Base-by-base conservation (phyloP, 2,888 invertebrate species). In the Cosmorhoe ocellata region DNA sequence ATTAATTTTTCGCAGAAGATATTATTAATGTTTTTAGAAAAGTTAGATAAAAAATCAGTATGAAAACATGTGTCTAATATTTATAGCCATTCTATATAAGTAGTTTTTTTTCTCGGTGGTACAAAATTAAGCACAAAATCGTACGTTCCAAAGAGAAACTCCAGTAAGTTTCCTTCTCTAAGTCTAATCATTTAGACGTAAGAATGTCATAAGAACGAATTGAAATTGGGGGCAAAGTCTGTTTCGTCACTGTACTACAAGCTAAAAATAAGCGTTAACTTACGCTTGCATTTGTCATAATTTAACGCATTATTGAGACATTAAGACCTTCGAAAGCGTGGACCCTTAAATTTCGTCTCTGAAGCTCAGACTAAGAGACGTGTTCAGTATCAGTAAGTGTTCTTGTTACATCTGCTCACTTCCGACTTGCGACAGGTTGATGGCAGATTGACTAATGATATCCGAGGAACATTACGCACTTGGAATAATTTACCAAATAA, bases 391-490 rank as follows among this genome's bases (percentile, higher is more conserved):
- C 63, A 58, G 42, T 64, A 58, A 61, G 61, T 64, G 67, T 51
- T 61, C 60, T 59, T 60, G 59, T 60, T 61, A 69, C 66, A 72
- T 71, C 67, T 71, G 66, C 64, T 58, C 54, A 67, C 70, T 78
- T 79, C 79, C 78, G 72, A 72, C 47, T 38, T 56, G 36, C 51
- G 54, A 57, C 61, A 63, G 48, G 58, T 59, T 65, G 64, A 63
- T 67, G 42, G 52, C 51, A 65, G 69, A 72, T 69, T 71, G 74
- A 75, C 61, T 69, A 66, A 75, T 66, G 58, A 71, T 69, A 72
- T 76, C 71, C 73, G 71, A 66, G 58, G 49, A 51, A 55, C 42
- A 56, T 63, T 56, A 67, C 62, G 58, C 51, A 44, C 34, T 37
- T 37, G 59, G 70, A 72, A 73, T 72, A 59, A 43, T 34, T 55